A percentile compares a stretch with the other conserved stretches of the same genome.
phyloP scores from a whole-genome alignment of 2,888 invertebrate species.

The Ectropis crepuscularia region DNA sequence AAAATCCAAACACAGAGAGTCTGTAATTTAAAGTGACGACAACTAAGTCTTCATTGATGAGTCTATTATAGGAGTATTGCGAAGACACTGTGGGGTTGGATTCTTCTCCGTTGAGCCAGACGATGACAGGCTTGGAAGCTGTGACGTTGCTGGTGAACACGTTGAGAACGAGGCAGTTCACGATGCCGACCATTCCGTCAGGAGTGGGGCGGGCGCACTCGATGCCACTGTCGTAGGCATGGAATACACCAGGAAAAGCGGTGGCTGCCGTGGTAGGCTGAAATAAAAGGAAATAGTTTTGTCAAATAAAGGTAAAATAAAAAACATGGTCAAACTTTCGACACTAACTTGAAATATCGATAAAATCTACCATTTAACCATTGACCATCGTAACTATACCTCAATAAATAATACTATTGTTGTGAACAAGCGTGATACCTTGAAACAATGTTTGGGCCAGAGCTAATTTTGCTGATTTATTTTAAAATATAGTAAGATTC shows the following conservation, averaged over 20 bases:
- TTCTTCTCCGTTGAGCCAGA: slow-evolving; percentile 68
- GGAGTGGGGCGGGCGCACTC: slow-evolving; percentile 51
- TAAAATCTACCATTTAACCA: too few relatives aligned
- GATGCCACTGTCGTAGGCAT: slow-evolving; percentile 4
- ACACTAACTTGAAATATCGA: too few relatives aligned
- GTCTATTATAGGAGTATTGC: slow-evolving; percentile 75
- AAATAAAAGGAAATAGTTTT: not conserved
- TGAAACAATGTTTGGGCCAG: too few relatives aligned
- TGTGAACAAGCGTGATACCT: too few relatives aligned
- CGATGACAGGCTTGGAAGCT: slow-evolving; percentile 61
- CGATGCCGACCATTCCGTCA: slow-evolving; percentile 59
- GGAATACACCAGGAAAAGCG: not conserved
- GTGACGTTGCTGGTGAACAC: slow-evolving; percentile 59
- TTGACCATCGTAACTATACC: too few relatives aligned
- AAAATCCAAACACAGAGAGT: slow-evolving; percentile 89
- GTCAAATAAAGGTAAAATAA: not conserved
- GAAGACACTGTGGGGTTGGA: slow-evolving; percentile 50
- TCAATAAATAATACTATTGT: too few relatives aligned
- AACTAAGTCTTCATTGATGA: slow-evolving; percentile 86
- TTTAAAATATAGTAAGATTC: too few relatives aligned
- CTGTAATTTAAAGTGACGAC: slow-evolving; percentile 87
- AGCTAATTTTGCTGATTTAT: too few relatives aligned
- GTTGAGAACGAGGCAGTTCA: slow-evolving; percentile 65
- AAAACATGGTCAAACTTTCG: not conserved
- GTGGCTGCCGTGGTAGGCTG: not conserved